Percentiles rank a stretch among this genome's conserved stretches.
These are phyloP conservation scores for Morone saxatilis DNA, from an alignment of 2,113 vertebrate species.

Conservation along the genomic window DNA sequence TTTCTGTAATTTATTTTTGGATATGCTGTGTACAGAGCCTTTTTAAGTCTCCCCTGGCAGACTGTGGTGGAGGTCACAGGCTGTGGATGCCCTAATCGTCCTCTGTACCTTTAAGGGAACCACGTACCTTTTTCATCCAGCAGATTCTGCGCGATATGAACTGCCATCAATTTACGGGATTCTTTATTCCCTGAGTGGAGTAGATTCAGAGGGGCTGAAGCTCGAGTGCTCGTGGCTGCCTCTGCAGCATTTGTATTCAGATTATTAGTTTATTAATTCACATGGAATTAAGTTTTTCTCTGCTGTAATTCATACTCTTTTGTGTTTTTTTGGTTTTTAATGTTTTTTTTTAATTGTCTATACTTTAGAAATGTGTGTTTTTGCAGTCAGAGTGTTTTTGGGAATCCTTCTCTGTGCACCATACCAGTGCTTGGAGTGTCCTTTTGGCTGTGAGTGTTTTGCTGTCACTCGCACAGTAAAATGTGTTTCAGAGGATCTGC, in stretches of 20 bases:
- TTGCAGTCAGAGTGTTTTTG: conserved; percentile 54
- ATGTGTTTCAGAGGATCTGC: conserved; percentile 81
- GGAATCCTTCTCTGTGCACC: conserved; percentile 70
- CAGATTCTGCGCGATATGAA: conserved; percentile 66
- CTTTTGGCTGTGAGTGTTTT: conserved; percentile 84
- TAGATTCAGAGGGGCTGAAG: conserved; percentile 50
- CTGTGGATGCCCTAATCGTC: conserved; percentile 49
- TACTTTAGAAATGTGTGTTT: conserved; percentile 72
- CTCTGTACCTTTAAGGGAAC: conserved; percentile 82
- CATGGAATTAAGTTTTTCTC: background rate
- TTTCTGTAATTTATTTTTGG: background rate
- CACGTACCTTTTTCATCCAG: conserved; percentile 61
- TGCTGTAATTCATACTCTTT: background rate
- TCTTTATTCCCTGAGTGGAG: conserved; percentile 69
- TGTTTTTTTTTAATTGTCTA: background rate
- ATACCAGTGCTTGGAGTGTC: conserved; percentile 73
- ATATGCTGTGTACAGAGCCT: background rate
- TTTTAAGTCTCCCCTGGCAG: conserved; percentile 14
- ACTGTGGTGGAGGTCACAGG: conserved; percentile 50
- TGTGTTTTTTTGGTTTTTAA: background rate
- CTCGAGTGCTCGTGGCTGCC: conserved; percentile 31
- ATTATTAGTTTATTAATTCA: conserved; percentile 4
- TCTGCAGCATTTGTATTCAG: conserved; percentile 32
- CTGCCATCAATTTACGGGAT: conserved; percentile 69
- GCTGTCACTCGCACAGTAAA: conserved; percentile 79